Conservation (phyloP, 64 coral and sea anemone species). For the Stylophora pistillata region DNA sequence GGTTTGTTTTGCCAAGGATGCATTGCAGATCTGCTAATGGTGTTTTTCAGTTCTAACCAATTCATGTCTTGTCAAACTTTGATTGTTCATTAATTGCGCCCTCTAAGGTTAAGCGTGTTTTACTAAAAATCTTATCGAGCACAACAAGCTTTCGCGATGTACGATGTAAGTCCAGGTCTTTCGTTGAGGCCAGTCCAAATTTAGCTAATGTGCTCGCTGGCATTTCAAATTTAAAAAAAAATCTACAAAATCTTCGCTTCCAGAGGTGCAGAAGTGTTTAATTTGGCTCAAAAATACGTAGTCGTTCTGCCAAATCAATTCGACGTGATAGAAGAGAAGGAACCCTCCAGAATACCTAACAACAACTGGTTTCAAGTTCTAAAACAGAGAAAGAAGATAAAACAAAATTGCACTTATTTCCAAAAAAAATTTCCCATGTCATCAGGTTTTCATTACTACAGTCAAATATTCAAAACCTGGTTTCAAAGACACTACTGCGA, state of each 20-base stretch:
- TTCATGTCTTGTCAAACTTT: no score
- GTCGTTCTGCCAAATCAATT: conserved; percentile 32
- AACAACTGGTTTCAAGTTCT: conserved; percentile 46
- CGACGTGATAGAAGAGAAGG: conserved; percentile 39
- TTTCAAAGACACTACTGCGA: conserved; percentile 24
- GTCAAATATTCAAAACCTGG: conserved; percentile 11
- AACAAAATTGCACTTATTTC: conserved; percentile 42
- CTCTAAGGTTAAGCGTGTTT: no score
- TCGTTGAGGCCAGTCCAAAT: conserved; percentile 2
- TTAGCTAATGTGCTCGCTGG: neutral
- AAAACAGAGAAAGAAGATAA: conserved; percentile 64
- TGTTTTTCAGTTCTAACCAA: no score
- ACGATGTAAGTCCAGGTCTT: neutral
- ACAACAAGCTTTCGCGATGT: no score
- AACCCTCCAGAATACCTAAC: conserved; percentile 64
- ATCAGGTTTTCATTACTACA: conserved; percentile 50
- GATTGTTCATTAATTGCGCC: no score
- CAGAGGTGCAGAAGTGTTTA: neutral
- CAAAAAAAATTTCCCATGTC: conserved; percentile 40
- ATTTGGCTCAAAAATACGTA: conserved; percentile 23
- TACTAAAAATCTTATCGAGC: no score
- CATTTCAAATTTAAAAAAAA: conserved; percentile 1
- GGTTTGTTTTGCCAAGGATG: no score
- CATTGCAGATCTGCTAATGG: no score
- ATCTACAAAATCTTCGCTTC: neutral